These are phyloP conservation scores for Corvus cornix DNA, from an alignment of 2,113 vertebrate species.

Conservation along the genomic window DNA sequence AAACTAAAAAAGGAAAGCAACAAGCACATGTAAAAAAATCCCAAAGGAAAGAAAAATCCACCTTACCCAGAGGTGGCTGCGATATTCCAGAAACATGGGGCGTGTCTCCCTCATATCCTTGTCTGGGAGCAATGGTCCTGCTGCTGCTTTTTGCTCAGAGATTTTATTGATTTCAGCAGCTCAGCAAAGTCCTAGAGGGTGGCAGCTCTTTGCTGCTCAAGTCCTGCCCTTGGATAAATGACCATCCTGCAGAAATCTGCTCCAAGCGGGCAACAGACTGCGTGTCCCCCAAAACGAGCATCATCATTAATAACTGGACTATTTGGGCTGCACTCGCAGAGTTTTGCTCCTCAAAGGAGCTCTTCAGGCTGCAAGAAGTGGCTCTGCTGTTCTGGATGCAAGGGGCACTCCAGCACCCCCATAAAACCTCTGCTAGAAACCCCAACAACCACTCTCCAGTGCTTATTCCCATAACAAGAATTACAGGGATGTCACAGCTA, in stretches of 20 bases:
- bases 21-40: not conserved
- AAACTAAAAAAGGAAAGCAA: not conserved
- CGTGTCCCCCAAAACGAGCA: not conserved
- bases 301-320: not conserved
- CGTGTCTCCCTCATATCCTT: not conserved
- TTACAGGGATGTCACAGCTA: not conserved
- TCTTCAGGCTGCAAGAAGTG: not conserved
- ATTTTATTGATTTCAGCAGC: not conserved
- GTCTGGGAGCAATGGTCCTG: not conserved
- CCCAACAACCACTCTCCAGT: fast-evolving
- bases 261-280: not conserved
- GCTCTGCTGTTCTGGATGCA: not conserved
- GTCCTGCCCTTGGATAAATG: not conserved
- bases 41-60: not conserved
- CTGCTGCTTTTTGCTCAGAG: not conserved
- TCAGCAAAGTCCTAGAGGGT: not conserved
- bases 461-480: not conserved
- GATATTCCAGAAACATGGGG: not conserved
- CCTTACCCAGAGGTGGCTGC: not conserved
- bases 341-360: not conserved
- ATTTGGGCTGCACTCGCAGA: fast-evolving
- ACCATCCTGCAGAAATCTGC: not conserved
- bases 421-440: not conserved
- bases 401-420: not conserved
- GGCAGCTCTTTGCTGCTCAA: not conserved